phyloP scores from a whole-genome alignment of 64 coral and sea anemone genomes.

The Catalaphyllia jardinei region DNA sequence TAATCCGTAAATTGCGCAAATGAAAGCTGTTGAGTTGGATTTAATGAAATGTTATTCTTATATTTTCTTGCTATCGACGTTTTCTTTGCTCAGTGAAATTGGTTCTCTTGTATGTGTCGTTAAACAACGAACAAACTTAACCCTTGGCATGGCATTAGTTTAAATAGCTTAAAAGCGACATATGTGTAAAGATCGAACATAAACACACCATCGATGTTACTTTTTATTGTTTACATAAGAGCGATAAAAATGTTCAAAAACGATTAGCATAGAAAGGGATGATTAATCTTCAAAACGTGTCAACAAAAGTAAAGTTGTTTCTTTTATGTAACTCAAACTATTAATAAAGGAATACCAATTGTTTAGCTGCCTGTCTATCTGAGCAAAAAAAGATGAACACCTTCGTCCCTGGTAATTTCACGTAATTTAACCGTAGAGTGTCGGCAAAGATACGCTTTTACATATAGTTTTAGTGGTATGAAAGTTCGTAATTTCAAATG shows the following conservation, averaged over 20 bases:
- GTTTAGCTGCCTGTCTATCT: neutral
- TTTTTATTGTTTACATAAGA: neutral
- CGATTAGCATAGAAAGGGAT: neutral
- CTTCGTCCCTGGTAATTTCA: neutral
- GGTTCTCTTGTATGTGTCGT: too few species aligned
- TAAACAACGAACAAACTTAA: neutral
- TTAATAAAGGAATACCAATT: neutral
- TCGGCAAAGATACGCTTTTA: too few species aligned
- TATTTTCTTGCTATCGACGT: too few species aligned
- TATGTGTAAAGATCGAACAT: neutral
- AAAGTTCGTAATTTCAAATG: too few species aligned
- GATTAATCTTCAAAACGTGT: neutral
- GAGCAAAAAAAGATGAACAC: neutral
- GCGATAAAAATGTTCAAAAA: neutral
- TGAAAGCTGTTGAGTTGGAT: too few species aligned
- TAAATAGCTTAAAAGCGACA: neutral
- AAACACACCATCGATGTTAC: neutral
- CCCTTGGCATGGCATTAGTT: neutral
- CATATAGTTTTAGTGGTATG: too few species aligned
- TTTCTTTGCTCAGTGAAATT: too few species aligned
- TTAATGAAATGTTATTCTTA: too few species aligned
- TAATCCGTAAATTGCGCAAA: too few species aligned
- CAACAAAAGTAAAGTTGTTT: neutral
- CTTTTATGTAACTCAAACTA: neutral
- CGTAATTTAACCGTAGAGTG: neutral